Conservation (phyloP, 2,888 invertebrate species). For the Synanthedon tipuliformis region DNA sequence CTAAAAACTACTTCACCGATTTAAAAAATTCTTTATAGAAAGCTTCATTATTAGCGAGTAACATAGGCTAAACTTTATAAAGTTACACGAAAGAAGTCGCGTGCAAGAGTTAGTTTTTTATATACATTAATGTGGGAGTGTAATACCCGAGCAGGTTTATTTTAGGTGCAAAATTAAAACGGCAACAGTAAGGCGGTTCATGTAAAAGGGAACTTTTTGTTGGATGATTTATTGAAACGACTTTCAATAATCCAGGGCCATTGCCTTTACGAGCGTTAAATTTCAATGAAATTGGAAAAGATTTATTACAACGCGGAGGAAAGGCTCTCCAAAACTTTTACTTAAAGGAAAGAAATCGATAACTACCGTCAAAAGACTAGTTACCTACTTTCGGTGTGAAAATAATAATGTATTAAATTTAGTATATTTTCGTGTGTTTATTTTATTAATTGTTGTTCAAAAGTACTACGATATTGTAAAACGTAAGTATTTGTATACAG, state of each 20-base stretch:
- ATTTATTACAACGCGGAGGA: slow-evolving; percentile 12
- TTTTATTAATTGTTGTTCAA: not conserved
- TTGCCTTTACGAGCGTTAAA: slow-evolving; percentile 21
- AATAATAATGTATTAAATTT: not conserved
- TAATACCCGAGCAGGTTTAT: slow-evolving; percentile 4
- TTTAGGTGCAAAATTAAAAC: slow-evolving; percentile 6
- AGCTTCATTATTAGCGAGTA: too few species aligned
- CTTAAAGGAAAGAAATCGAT: slow-evolving; percentile 8
- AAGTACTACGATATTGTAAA: too few species aligned
- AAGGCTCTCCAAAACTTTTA: slow-evolving; percentile 10
- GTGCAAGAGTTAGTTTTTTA: too few species aligned
- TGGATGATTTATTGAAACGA: slow-evolving; percentile 24
- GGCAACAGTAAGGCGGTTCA: slow-evolving; percentile 2
- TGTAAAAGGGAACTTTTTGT: slow-evolving; percentile 16
- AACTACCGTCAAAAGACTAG: slow-evolving; percentile 3
- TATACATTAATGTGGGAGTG: slow-evolving; percentile 7
- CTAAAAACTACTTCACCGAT: too few species aligned
- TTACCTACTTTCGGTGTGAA: not conserved
- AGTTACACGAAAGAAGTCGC: too few species aligned
- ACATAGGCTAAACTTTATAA: too few species aligned
- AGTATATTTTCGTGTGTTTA: not conserved
- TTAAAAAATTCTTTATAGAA: too few species aligned
- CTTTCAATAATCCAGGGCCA: slow-evolving; percentile 15
- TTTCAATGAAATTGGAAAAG: slow-evolving; percentile 26
- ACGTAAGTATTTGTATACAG: too few species aligned